Evolutionary conservation across 2,888 invertebrate species (phyloP), one percentile per base, ranked within the genome.

Genomic region (Oligia latruncula): DNA sequence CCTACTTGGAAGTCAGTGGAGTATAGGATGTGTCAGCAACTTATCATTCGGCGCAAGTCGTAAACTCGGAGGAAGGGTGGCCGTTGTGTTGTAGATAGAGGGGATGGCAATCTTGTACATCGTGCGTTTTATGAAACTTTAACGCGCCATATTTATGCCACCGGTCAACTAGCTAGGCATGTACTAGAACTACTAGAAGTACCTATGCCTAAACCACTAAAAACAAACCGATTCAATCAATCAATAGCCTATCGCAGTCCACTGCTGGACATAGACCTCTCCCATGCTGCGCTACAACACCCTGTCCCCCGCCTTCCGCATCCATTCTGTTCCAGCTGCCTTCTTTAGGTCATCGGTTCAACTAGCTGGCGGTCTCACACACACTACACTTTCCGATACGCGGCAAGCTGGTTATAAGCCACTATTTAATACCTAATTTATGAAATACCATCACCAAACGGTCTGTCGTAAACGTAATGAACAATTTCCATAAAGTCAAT

Each of bases 11-110:
- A 67, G 71, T 71, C 71, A 71, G 74, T 71, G 55, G 73, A 77
- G 83, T 66, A 77, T 72, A 72, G 62, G 66, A 72, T 75, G 72
- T 84, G 87, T 77, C 85, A 70, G 87, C 81, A 84, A 85, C 87
- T 87, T 85, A 87, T 85, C 85, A 84, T 80, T 85, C 87, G 80
- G 74, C 77, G 62, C 52, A 70, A 71, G 81, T 85, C 85, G 85
- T 85, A 84, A 85, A 87, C 76, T 84, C 55, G 52, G 58, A 74
- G 80, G 67, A 77, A 87, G 71, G 85, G 87, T 84, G 70, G 74
- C 74, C 80, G 80, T 84, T 84, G 85, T 87, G 72, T 85, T 80
- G 87, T 73, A 80, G 84, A 87, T 84, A 87, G 67, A 75, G 46
- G 58, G 72, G 60, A 55, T 55, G 74, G 74, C 68, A 73, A 85